Evolutionary conservation across 2,888 invertebrate genomes (phyloP).

Genomic region (Tridacna gigas): DNA sequence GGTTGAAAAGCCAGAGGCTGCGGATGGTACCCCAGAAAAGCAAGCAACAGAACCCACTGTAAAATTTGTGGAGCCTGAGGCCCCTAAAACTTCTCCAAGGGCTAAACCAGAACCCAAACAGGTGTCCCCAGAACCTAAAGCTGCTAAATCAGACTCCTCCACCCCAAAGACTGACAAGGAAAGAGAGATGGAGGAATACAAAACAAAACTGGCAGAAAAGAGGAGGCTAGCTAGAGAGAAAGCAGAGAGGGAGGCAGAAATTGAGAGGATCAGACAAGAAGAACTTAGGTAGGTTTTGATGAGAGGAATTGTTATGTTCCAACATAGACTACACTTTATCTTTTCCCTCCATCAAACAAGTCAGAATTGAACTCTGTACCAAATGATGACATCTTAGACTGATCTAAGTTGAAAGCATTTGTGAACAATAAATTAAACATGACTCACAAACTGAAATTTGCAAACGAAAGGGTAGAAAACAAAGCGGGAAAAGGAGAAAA

Average conservation of each 20-base stretch:
- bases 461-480: no score
- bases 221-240: constrained; percentile 95
- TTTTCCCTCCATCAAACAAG: no score
- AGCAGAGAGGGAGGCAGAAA: constrained; percentile 95
- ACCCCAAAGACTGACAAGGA: constrained; percentile 68
- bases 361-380: no score
- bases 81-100: constrained; percentile 25
- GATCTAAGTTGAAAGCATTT: no score
- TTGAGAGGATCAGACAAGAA: constrained; percentile 89
- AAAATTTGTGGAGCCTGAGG: constrained; percentile 35
- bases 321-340: no score
- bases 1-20: neutral
- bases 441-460: no score
- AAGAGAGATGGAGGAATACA: constrained; percentile 90
- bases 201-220: constrained; percentile 96
- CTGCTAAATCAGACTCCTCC: constrained; percentile 38
- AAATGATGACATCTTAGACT: no score
- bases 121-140: constrained; percentile 50
- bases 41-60: constrained; percentile 21
- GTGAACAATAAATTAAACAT: no score
- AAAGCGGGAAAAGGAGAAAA: neutral
- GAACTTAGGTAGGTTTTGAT: constrained; percentile 81
- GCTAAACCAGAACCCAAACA: constrained; percentile 45
- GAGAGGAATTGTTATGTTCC: no score
- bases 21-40: constrained; percentile 1